These are phyloP conservation scores for Aphelenchoides bicaudatus DNA, from an alignment of 2,888 invertebrate genomes.

Conservation along the genomic window DNA sequence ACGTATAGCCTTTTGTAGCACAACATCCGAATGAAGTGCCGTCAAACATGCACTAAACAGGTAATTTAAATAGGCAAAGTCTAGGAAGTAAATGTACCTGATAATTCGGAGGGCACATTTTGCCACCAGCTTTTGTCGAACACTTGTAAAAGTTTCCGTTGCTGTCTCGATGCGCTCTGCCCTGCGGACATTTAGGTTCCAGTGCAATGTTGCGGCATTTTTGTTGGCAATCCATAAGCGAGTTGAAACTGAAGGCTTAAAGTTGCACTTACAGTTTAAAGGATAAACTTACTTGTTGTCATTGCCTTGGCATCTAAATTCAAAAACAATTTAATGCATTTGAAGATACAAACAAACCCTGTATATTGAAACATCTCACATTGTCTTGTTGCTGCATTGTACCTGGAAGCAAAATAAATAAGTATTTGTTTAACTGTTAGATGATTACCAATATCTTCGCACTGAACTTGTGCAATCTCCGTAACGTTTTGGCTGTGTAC, in stretches of 20 bases:
- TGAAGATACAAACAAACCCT: too few relatives aligned
- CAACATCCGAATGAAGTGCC: slow-evolving; percentile 52
- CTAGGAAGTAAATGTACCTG: too few relatives aligned
- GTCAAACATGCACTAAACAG: slow-evolving; percentile 51
- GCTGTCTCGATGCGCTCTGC: slow-evolving; percentile 48
- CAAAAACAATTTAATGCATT: too few relatives aligned
- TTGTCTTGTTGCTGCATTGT: slow-evolving; percentile 50
- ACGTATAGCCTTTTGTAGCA: slow-evolving; percentile 50
- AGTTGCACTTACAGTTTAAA: slow-evolving; percentile 10
- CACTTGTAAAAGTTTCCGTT: slow-evolving; percentile 49
- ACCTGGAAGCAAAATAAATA: too few relatives aligned
- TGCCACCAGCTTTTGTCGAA: slow-evolving; percentile 35
- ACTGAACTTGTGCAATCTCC: slow-evolving; percentile 53
- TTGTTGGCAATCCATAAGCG: slow-evolving; percentile 48
- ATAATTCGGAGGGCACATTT: slow-evolving; percentile 49
- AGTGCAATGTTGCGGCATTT: slow-evolving; percentile 48
- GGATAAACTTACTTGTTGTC: too few relatives aligned
- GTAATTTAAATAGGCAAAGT: too few relatives aligned
- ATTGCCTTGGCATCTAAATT: too few relatives aligned
- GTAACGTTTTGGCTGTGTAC: slow-evolving; percentile 52
- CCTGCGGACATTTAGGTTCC: slow-evolving; percentile 55
- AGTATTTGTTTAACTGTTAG: too few relatives aligned
- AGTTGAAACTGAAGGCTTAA: slow-evolving; percentile 48
- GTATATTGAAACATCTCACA: slow-evolving; percentile 49
- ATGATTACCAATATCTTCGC: slow-evolving; percentile 47